Base-by-base conservation (phyloP, 1,140 invertebrate species). In the Antheraea mylitta region DNA sequence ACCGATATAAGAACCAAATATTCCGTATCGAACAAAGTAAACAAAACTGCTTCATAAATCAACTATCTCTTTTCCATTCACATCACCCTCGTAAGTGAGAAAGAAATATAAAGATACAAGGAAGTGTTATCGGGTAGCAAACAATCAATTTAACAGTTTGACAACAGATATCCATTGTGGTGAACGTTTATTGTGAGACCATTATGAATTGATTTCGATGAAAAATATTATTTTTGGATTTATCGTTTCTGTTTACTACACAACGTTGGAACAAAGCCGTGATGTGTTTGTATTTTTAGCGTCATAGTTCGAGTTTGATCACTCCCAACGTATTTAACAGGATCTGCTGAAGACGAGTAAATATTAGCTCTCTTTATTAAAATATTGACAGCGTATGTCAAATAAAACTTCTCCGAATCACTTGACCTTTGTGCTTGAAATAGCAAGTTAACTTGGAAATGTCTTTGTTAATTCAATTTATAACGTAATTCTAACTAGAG, bases 341-440 rank as follows among this genome's bases (percentile, higher is more conserved):
- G 74, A 53, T 74, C 18, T 76, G 74, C 69, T 71, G 71, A 67
- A 69, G 65, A 37, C 66, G 60, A 64, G 68, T 70, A 72, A 72
- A 69, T 72, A 70, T 58, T 53, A 61, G 48, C 66, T 66, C 48
- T 48, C 18, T 71, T 70, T 53, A 37, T 67, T 58, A 13, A 16
- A 53, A 53, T 53, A 53, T 53, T 53, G 10, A 53, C 13, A 53
- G 9, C 16, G 11, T 53, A 53, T 53, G 11, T 53, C 16, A 53
- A 53, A 53, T 53, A 53, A 53, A 53, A 53, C 7, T 53, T 53
- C 9, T 53, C 1, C 7, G 11, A 16, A 13, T 4, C 38, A 42
- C 38, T 8, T 6, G 13, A 53, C 6, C 45, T 53, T 6, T 53
- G 45, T 53, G 16, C 16, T 53, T 53, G 5, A n/a, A 53, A 53